phyloP scores from a whole-genome alignment of 2,113 vertebrate genomes.

The Myrmecobius fasciatus region DNA sequence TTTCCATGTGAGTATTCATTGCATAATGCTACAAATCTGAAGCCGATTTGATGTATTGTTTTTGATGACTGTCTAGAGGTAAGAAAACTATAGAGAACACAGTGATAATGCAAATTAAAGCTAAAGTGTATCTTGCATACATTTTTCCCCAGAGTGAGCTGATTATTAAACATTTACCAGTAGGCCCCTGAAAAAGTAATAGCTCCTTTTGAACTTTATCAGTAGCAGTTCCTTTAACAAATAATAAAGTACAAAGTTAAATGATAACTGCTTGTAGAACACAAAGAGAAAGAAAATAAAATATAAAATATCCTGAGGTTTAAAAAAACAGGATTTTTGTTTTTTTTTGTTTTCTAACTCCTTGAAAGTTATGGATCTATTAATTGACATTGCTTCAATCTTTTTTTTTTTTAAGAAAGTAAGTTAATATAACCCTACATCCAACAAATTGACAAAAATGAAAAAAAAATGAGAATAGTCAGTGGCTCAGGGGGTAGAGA shows the following conservation, averaged over 20 bases:
- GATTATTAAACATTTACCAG: not conserved
- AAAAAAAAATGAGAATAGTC: not conserved
- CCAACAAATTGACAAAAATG: not conserved
- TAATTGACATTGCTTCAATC: not conserved
- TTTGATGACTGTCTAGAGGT: not conserved
- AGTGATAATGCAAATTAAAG: not conserved
- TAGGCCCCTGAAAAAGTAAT: not conserved
- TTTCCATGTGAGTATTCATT: not conserved
- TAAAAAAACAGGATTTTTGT: not conserved
- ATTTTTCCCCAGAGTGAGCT: not conserved
- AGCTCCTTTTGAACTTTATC: not conserved
- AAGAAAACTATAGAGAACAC: not conserved
- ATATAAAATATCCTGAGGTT: not conserved
- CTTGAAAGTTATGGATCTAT: not conserved
- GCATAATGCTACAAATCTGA: not conserved
- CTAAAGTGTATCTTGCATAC: not conserved
- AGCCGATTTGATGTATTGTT: not conserved
- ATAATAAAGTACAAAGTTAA: not conserved
- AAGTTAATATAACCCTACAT: not conserved
- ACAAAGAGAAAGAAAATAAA: not conserved
- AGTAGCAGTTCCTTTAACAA: not conserved
- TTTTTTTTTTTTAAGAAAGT: not conserved
- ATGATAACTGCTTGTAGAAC: not conserved
- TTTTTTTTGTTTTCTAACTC: not conserved
- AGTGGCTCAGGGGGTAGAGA: not conserved